These are phyloP conservation scores for Suillia variegata DNA, from an alignment of 2,888 invertebrate species.

Conservation along the genomic window DNA sequence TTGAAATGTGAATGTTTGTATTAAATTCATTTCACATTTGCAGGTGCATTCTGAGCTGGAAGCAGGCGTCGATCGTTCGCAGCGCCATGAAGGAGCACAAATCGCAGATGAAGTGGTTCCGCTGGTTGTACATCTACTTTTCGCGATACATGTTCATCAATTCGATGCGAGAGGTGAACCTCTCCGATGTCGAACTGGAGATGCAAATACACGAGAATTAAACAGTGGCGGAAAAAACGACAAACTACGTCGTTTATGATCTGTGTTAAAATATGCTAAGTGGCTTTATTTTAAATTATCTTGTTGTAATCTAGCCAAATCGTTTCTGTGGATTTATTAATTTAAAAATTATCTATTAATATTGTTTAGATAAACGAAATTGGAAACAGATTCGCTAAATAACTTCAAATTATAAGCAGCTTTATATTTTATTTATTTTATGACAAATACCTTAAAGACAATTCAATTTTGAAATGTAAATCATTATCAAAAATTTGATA, in stretches of 20 bases:
- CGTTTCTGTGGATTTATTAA: too few species aligned
- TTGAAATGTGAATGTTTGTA: not conserved
- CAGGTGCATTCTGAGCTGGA: slow-evolving; percentile 72
- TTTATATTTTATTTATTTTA: too few species aligned
- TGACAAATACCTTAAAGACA: too few species aligned
- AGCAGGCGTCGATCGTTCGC: slow-evolving; percentile 67
- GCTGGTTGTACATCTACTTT: slow-evolving; percentile 84
- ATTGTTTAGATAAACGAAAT: not conserved
- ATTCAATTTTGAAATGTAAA: too few species aligned
- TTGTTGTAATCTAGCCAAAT: too few species aligned
- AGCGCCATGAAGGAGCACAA: slow-evolving; percentile 84
- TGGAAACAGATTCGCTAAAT: too few species aligned
- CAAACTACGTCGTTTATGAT: not conserved
- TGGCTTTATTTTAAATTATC: too few species aligned
- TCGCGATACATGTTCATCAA: slow-evolving; percentile 92
- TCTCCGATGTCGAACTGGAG: slow-evolving; percentile 78
- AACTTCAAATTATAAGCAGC: too few species aligned
- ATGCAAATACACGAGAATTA: slow-evolving; percentile 67
- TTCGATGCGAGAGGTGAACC: slow-evolving; percentile 77
- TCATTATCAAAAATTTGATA: too few species aligned
- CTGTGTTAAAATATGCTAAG: too few species aligned
- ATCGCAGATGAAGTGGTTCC: slow-evolving; percentile 96
- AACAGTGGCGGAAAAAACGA: not conserved
- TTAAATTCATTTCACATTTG: not conserved
- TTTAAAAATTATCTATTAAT: too few species aligned